Conservation (phyloP, 2,888 invertebrate species). For the Stenotaenia linearis region DNA sequence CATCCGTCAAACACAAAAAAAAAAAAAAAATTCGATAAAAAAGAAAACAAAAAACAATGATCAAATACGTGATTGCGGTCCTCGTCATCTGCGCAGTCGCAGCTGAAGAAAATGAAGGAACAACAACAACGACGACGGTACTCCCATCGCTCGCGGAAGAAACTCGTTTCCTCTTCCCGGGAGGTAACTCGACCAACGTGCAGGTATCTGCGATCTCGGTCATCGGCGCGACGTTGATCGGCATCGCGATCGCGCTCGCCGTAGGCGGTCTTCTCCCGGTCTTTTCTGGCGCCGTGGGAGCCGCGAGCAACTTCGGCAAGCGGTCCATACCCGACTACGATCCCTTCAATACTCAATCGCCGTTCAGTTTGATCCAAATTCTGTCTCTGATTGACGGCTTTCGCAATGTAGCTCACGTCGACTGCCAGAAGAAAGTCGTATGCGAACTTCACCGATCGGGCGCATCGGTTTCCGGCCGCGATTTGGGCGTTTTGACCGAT, state of each 20-base stretch:
- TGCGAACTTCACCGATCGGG: conserved; percentile 36
- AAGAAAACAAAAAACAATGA: neutral
- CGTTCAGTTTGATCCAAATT: neutral
- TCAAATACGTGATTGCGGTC: neutral
- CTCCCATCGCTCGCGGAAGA: neutral
- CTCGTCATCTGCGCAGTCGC: neutral
- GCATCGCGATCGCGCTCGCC: conserved; percentile 32
- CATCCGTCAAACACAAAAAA: neutral
- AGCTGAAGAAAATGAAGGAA: neutral
- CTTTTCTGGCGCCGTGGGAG: conserved; percentile 27
- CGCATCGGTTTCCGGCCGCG: neutral
- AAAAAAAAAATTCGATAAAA: neutral
- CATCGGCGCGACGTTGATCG: conserved; percentile 32
- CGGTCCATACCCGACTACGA: conserved; percentile 29
- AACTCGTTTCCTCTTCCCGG: conserved; percentile 22
- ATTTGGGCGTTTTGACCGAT: conserved; percentile 32
- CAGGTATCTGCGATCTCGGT: conserved; percentile 32
- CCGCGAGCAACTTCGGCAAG: neutral
- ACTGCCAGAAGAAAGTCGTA: conserved; percentile 36
- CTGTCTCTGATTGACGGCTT: neutral
- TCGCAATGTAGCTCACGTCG: conserved; percentile 34
- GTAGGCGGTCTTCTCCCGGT: conserved; percentile 30
- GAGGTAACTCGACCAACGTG: neutral
- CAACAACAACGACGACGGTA: neutral
- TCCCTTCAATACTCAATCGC: neutral